phyloP scores from a whole-genome alignment of 2,888 invertebrate genomes.

The Drosophila subquinaria region DNA sequence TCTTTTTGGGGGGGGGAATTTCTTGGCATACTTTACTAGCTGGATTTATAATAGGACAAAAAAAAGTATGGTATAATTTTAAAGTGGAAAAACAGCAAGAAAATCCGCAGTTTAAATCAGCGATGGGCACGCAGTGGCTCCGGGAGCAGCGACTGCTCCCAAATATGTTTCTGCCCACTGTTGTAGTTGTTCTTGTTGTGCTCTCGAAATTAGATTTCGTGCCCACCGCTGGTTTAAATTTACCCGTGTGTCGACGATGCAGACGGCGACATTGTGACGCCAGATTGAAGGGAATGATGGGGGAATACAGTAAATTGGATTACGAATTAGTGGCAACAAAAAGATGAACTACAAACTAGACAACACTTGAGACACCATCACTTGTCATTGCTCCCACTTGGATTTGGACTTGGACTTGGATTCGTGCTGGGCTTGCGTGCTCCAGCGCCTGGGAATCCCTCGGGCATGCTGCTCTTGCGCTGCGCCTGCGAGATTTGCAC shows the following conservation, averaged over 20 bases:
- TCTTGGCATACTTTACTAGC: conserved; percentile 3
- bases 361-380: conserved; percentile 50
- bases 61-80: background rate
- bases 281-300: background rate
- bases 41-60: background rate
- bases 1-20: background rate
- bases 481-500: conserved; percentile 85
- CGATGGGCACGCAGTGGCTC: no score
- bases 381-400: conserved; percentile 27
- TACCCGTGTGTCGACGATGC: no score
- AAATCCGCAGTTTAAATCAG: background rate
- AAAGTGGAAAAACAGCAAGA: background rate
- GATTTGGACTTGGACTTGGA: background rate
- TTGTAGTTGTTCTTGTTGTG: no score
- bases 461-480: conserved; percentile 84
- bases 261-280: background rate
- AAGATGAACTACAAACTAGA: conserved; percentile 46
- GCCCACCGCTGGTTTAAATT: no score
- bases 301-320: background rate
- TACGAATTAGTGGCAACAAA: conserved; percentile 41
- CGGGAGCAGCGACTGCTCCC: no score
- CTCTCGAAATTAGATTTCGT: no score
- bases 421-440: conserved; percentile 35
- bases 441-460: conserved; percentile 41
- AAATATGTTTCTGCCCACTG: no score